phyloP scores from a whole-genome alignment of 2,888 invertebrate genomes.

The Noctua janthina region DNA sequence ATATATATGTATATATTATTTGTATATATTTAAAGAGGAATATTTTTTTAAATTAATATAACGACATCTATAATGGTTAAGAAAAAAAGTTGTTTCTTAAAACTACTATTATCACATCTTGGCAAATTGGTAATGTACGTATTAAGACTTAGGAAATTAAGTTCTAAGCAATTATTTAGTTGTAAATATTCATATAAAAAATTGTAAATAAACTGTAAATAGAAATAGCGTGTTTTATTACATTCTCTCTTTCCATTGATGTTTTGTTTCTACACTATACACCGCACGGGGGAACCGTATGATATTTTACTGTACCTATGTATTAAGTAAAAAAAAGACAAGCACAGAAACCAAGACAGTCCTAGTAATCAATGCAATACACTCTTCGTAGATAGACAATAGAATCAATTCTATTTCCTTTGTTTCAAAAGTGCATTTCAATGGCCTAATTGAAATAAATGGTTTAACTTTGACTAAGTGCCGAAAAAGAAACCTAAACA shows the following conservation, averaged over 20 bases:
- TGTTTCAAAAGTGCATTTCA: not conserved
- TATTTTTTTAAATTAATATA: not conserved
- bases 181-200: not conserved
- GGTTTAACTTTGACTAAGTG: not conserved
- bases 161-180: not conserved
- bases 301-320: not conserved
- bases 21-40: not conserved
- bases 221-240: slow-evolving; percentile 12
- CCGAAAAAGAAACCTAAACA: not conserved
- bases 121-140: too few relatives aligned
- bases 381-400: not conserved
- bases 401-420: too few relatives aligned
- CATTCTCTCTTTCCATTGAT: not conserved
- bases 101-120: too few relatives aligned
- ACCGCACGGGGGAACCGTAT: not conserved
- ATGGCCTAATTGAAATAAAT: not conserved
- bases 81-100: too few relatives aligned
- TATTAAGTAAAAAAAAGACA: not conserved
- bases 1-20: not conserved
- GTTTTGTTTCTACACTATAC: not conserved
- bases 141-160: not conserved
- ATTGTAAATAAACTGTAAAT: slow-evolving; percentile 9
- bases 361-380: not conserved
- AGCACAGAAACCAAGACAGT: not conserved
- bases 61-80: too few relatives aligned